Percentiles rank a stretch among this genome's conserved stretches.
Conservation (phyloP, 2,113 vertebrate species). For the Heterotilapia buettikoferi region DNA sequence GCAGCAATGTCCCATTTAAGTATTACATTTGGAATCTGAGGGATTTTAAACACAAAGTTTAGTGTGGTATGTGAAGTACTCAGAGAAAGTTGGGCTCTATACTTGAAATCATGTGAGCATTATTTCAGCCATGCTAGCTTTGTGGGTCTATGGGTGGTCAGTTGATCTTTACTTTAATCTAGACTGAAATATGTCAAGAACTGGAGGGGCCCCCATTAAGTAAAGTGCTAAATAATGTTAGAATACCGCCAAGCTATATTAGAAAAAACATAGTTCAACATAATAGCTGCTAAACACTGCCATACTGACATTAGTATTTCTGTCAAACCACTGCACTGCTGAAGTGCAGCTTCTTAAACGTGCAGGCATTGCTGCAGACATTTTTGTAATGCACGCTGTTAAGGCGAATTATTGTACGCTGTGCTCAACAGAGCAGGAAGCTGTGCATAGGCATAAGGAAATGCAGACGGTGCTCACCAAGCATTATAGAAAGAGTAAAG, state of each 20-base stretch:
- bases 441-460: conserved; percentile 4
- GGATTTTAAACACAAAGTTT: neutral
- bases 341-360: neutral
- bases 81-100: neutral
- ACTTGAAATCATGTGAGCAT: neutral
- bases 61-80: neutral
- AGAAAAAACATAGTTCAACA: neutral
- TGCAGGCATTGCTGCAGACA: neutral
- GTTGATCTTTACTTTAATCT: neutral
- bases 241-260: neutral
- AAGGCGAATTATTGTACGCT: neutral
- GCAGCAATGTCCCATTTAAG: neutral
- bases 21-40: neutral
- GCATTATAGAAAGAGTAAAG: neutral
- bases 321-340: neutral
- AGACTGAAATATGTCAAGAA: neutral
- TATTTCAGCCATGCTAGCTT: neutral
- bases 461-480: neutral
- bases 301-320: neutral
- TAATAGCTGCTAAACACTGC: neutral
- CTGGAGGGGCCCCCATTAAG: neutral
- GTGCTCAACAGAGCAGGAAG: conserved; percentile 17
- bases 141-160: neutral
- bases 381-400: neutral
- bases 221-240: neutral